phyloP scores from a whole-genome alignment of 2,888 invertebrate genomes.

The Nemotelus nigrinus region DNA sequence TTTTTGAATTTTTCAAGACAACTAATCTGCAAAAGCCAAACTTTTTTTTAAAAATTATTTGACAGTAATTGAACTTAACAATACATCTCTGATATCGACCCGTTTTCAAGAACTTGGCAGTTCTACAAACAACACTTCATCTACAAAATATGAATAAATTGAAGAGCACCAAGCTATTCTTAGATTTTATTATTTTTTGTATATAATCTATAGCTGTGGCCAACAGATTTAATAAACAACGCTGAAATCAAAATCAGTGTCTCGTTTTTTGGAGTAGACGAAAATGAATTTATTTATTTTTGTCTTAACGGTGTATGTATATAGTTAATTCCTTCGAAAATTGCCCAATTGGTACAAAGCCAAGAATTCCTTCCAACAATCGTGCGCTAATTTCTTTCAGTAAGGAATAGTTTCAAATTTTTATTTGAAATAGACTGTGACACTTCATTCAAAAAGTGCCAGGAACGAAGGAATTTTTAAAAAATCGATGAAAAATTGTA shows the following conservation, averaged over 20 bases:
- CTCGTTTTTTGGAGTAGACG: constrained; percentile 10
- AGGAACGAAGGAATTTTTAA: neutral
- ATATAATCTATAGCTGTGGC: neutral
- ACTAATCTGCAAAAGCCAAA: too few relatives aligned
- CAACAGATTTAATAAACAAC: too few relatives aligned
- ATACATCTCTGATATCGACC: too few relatives aligned
- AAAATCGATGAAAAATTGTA: neutral
- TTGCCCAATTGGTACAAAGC: constrained; percentile 23
- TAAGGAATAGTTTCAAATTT: neutral
- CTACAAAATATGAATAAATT: too few relatives aligned
- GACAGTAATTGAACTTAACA: too few relatives aligned
- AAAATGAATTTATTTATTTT: constrained; percentile 19
- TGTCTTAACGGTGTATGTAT: neutral
- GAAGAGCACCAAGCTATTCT: too few relatives aligned
- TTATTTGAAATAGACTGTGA: neutral
- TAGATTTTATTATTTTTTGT: too few relatives aligned
- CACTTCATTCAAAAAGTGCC: too few relatives aligned
- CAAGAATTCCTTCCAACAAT: constrained; percentile 14
- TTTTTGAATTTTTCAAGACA: too few relatives aligned
- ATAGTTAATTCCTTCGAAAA: constrained; percentile 33
- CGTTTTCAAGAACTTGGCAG: too few relatives aligned
- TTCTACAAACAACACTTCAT: too few relatives aligned
- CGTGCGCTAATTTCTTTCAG: neutral
- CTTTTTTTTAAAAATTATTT: too few relatives aligned
- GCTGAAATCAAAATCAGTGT: neutral